Conservation (phyloP, 2,113 vertebrate species). For the Sapayoa aenigma region DNA sequence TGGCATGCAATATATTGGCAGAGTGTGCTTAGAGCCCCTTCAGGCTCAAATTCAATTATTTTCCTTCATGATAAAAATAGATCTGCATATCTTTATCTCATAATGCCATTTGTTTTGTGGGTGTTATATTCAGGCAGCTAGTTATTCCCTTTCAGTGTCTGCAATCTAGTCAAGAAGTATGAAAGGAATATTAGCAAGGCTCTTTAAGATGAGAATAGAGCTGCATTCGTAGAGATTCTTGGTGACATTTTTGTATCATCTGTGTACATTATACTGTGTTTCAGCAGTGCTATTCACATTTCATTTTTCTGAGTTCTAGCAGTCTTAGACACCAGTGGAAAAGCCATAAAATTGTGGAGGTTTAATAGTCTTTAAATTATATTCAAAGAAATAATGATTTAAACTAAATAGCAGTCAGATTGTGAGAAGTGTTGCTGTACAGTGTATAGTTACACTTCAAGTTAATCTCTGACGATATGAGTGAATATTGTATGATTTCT, state of each 20-base stretch:
- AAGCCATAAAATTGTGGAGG: neutral
- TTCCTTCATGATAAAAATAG: neutral
- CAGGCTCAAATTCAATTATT: neutral
- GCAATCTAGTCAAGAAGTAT: neutral
- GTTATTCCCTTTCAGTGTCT: neutral
- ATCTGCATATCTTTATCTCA: neutral
- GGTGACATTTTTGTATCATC: neutral
- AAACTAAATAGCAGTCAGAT: neutral
- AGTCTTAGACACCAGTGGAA: neutral
- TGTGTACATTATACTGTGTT: neutral
- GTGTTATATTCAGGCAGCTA: neutral
- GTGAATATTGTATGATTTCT: neutral
- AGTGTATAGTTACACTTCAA: neutral
- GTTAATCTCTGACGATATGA: neutral
- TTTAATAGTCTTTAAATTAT: neutral
- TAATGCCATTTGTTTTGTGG: neutral
- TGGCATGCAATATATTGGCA: neutral
- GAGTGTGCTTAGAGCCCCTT: neutral
- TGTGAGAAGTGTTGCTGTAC: neutral
- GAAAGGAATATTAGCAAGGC: neutral
- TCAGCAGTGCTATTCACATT: neutral
- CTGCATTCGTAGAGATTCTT: neutral
- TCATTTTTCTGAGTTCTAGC: neutral
- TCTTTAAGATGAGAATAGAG: neutral
- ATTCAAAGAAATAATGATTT: neutral